Percentiles rank a stretch among this genome's conserved stretches.
phyloP scores from a whole-genome alignment of 2,888 invertebrate species.

The Allygus modestus region DNA sequence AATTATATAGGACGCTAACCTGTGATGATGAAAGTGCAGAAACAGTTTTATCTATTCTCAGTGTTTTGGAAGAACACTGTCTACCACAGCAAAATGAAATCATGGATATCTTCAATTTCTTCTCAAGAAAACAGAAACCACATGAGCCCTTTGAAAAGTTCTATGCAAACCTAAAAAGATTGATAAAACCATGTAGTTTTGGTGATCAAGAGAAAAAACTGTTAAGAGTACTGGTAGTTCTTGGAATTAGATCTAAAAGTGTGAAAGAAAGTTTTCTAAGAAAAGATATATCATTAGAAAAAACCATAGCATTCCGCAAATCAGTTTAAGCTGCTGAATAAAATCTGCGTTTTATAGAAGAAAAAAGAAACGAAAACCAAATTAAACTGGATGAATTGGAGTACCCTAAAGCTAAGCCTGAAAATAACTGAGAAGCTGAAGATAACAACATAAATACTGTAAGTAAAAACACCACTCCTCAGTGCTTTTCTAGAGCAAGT shows the following conservation, averaged over 20 bases:
- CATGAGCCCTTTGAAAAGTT: not conserved
- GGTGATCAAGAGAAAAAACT: conserved; percentile 29
- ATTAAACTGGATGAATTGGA: not conserved
- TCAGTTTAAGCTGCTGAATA: not conserved
- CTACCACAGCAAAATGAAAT: conserved; percentile 24
- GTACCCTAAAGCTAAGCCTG: not conserved
- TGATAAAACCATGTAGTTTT: not conserved
- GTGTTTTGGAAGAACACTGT: too few relatives aligned
- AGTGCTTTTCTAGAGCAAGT: not conserved
- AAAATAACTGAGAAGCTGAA: too few relatives aligned
- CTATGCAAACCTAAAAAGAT: not conserved
- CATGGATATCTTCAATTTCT: conserved; percentile 24
- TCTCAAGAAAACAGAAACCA: not conserved
- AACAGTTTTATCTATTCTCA: conserved; percentile 3
- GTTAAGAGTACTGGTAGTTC: not conserved
- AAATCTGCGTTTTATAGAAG: not conserved
- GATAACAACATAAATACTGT: not conserved
- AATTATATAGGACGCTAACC: conserved; percentile 4
- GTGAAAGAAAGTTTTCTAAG: not conserved
- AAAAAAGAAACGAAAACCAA: not conserved
- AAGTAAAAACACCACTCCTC: not conserved
- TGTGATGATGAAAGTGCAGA: conserved; percentile 36
- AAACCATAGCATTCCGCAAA: not conserved
- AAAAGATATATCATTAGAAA: not conserved
- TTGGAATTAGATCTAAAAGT: not conserved